Evolutionary conservation across 2,113 vertebrate species (phyloP).

Genomic region (Mormyrus iriodes): DNA sequence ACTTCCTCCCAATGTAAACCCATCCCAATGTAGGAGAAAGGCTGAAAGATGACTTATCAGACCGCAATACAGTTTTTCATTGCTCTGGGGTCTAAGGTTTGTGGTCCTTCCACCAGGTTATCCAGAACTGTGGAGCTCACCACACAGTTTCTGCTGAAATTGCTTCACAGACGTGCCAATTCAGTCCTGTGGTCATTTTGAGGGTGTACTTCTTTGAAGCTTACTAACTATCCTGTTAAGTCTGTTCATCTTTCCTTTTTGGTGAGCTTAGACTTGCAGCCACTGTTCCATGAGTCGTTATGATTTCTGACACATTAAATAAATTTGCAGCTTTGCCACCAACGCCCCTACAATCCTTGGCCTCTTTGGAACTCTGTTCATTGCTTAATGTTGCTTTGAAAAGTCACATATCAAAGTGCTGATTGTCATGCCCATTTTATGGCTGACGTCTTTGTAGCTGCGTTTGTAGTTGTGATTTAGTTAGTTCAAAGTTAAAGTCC

Average conservation of each 20-base stretch:
- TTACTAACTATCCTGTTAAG: not conserved
- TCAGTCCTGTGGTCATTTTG: not conserved
- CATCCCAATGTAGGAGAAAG: not conserved
- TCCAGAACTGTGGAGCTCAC: not conserved
- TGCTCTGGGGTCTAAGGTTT: not conserved
- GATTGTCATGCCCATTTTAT: not conserved
- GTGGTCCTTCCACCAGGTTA: not conserved
- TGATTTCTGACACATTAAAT: not conserved
- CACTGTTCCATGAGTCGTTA: not conserved
- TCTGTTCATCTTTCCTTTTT: not conserved
- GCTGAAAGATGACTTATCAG: not conserved
- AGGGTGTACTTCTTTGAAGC: not conserved
- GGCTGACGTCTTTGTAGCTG: not conserved
- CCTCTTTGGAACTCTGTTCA: not conserved
- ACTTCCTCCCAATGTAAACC: not conserved
- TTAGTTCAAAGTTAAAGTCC: not conserved
- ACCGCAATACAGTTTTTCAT: not conserved
- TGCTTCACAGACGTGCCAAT: not conserved
- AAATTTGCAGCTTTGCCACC: not conserved
- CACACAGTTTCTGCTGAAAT: not conserved
- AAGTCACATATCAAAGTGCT: not conserved
- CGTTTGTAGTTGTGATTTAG: not conserved
- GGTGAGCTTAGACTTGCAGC: not conserved
- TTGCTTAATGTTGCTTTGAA: not conserved
- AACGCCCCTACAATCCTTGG: not conserved